Conservation (phyloP, 2,797 vertebrate species). For the Malacoraja senta region DNA sequence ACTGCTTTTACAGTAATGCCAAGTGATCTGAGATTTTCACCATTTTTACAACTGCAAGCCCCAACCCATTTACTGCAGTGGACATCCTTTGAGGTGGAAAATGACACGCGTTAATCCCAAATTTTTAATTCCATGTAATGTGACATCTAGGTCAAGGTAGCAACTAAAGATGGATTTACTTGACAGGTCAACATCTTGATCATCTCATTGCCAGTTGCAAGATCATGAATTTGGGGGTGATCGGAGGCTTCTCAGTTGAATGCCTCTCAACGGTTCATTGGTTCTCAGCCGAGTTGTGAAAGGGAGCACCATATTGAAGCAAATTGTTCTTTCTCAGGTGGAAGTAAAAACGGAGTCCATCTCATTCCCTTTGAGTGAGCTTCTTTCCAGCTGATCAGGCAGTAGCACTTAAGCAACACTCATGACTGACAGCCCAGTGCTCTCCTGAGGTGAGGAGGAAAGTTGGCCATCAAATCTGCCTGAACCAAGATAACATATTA, state of each 20-base stretch:
- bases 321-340: neutral
- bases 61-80: too few species aligned
- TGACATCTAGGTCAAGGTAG: neutral
- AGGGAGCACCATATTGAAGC: neutral
- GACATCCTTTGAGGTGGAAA: too few species aligned
- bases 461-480: neutral
- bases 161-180: neutral
- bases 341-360: neutral
- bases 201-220: neutral
- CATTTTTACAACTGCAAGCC: too few species aligned
- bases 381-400: neutral
- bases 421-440: neutral
- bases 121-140: neutral
- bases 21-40: too few species aligned
- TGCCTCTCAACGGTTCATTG: neutral
- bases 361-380: conserved; percentile 18
- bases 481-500: neutral
- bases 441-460: neutral
- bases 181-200: neutral
- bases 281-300: neutral
- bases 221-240: neutral
- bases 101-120: neutral
- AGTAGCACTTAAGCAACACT: neutral
- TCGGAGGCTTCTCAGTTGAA: neutral
- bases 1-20: too few species aligned